A percentile compares a stretch with the other conserved stretches of the same genome.
Evolutionary conservation across 2,888 invertebrate species (phyloP).

Genomic region (Eupithecia insigniata): DNA sequence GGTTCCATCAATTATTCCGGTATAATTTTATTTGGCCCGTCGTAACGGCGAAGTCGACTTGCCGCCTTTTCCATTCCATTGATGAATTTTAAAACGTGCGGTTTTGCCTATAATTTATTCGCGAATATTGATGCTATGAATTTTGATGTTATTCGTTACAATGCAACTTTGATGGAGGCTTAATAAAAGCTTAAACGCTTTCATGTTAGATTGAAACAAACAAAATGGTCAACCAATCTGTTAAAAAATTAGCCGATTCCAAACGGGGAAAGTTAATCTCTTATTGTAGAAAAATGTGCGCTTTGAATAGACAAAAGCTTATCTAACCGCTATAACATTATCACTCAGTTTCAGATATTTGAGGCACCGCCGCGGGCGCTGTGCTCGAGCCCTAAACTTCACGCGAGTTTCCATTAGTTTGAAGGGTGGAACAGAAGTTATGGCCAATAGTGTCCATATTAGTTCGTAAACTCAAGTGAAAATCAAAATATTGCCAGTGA

Average conservation of each 20-base stretch:
- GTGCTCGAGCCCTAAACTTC: constrained; percentile 14
- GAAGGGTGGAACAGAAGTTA: constrained; percentile 13
- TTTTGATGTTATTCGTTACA: constrained; percentile 25
- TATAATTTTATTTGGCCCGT: constrained; percentile 55
- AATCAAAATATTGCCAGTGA: neutral
- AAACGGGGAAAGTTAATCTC: neutral
- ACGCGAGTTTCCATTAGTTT: constrained; percentile 15
- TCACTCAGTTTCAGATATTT: constrained; percentile 6
- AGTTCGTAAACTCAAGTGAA: neutral
- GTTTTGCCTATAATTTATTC: constrained; percentile 32
- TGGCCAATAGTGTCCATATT: neutral
- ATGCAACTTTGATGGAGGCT: neutral
- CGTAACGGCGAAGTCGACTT: constrained; percentile 39
- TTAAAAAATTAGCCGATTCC: neutral
- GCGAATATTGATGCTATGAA: constrained; percentile 30
- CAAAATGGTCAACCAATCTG: neutral
- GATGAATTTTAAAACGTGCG: constrained; percentile 38
- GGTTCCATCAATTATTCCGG: constrained; percentile 59
- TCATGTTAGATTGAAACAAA: constrained; percentile 2
- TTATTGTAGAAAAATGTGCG: neutral
- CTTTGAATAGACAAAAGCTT: neutral
- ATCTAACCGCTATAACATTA: constrained; percentile 5
- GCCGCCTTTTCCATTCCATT: constrained; percentile 41
- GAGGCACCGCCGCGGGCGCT: constrained; percentile 9
- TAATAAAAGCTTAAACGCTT: constrained; percentile 4